These are phyloP conservation scores for Linurgus olivaceus DNA, from an alignment of 2,797 vertebrate species.

Conservation along the genomic window DNA sequence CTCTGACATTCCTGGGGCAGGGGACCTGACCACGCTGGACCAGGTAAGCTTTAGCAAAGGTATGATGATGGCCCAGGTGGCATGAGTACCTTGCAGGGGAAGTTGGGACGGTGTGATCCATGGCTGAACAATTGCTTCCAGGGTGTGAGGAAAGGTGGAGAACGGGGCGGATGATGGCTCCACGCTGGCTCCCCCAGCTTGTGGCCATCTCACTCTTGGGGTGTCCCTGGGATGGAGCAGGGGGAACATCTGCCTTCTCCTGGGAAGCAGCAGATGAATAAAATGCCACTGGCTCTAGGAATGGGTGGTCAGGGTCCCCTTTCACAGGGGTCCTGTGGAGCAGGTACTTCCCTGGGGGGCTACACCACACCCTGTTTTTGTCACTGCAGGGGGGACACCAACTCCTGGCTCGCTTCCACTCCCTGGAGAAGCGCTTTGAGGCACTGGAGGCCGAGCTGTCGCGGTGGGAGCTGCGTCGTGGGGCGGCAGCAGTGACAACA, in stretches of 20 bases:
- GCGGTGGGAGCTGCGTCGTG: constrained; percentile 50
- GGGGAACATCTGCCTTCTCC: background rate
- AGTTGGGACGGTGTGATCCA: accelerated
- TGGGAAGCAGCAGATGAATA: background rate
- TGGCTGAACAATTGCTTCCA: background rate
- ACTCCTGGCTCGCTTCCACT: constrained; percentile 69
- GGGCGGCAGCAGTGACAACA: background rate
- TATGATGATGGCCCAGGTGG: accelerated
- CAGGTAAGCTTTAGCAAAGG: constrained; percentile 41
- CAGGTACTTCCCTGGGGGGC: accelerated
- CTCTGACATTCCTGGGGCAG: background rate
- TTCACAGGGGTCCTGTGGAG: background rate
- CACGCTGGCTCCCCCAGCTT: background rate
- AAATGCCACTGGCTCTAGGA: background rate
- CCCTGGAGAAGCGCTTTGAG: constrained; percentile 75
- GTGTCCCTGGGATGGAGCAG: background rate
- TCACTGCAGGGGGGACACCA: background rate
- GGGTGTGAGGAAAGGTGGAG: background rate
- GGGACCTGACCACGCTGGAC: constrained; percentile 20
- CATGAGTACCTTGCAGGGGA: background rate
- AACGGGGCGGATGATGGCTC: background rate
- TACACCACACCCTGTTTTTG: background rate
- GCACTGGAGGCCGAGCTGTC: constrained; percentile 54
- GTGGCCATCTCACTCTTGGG: background rate
- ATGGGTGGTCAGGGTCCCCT: background rate